Conservation (phyloP, 2,113 vertebrate genomes). For the Phyllopteryx taeniolatus region DNA sequence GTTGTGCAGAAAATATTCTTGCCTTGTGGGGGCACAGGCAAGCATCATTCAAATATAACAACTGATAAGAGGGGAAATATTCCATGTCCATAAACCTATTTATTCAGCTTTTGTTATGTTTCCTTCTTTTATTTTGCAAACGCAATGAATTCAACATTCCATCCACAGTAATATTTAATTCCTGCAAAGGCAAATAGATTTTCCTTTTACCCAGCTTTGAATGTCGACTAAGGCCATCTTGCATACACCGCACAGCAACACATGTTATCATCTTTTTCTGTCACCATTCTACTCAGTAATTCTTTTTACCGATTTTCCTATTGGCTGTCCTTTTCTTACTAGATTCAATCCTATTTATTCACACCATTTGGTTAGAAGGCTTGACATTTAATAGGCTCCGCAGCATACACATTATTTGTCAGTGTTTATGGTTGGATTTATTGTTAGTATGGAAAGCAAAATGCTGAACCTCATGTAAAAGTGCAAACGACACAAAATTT, state of each 20-base stretch:
- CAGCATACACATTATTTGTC: background rate
- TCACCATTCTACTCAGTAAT: constrained; percentile 43
- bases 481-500: constrained; percentile 11
- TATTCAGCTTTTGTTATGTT: constrained; percentile 62
- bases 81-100: constrained; percentile 58
- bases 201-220: constrained; percentile 32
- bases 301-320: constrained; percentile 36
- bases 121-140: constrained; percentile 41
- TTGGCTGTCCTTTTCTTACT: constrained; percentile 38
- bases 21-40: constrained; percentile 49
- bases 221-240: constrained; percentile 43
- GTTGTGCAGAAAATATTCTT: constrained; percentile 39
- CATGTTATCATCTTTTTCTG: constrained; percentile 38
- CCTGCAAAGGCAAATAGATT: constrained; percentile 53
- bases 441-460: constrained; percentile 6
- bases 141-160: constrained; percentile 49
- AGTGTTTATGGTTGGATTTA: background rate
- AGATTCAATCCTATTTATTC: constrained; percentile 13
- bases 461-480: constrained; percentile 1
- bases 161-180: constrained; percentile 46
- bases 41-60: constrained; percentile 56
- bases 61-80: constrained; percentile 58
- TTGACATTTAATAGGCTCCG: constrained; percentile 11
- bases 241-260: constrained; percentile 48
- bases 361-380: constrained; percentile 12